phyloP scores from a whole-genome alignment of 1,140 invertebrate species.

The Nasonia giraulti region DNA sequence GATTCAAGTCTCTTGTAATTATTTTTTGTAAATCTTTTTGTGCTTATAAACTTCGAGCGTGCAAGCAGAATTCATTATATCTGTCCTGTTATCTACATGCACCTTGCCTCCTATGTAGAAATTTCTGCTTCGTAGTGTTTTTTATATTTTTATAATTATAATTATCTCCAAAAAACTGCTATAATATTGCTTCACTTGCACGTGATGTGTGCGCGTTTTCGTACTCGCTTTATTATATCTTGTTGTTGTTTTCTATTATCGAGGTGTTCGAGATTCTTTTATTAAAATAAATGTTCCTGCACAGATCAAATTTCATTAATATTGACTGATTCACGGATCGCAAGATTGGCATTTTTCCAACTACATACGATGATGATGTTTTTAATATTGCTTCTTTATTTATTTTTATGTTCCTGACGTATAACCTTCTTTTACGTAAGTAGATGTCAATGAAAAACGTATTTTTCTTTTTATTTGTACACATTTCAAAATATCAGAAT shows the following conservation, averaged over 20 bases:
- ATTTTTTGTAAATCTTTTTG: slow-evolving; percentile 42
- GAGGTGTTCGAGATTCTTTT: slow-evolving; percentile 31
- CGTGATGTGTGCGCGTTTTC: slow-evolving; percentile 11
- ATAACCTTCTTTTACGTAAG: slow-evolving; percentile 3
- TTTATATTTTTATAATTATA: slow-evolving; percentile 22
- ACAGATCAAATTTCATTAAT: slow-evolving; percentile 45
- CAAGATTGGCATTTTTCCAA: slow-evolving; percentile 26
- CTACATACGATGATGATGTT: slow-evolving; percentile 32
- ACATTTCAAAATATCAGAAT: slow-evolving; percentile 24
- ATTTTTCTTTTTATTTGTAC: slow-evolving; percentile 31
- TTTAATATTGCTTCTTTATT: slow-evolving; percentile 47
- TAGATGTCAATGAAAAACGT: slow-evolving; percentile 10
- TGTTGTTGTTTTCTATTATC: slow-evolving; percentile 16
- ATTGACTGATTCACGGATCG: slow-evolving; percentile 45
- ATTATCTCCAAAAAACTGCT: slow-evolving; percentile 41
- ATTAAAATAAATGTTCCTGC: slow-evolving; percentile 47
- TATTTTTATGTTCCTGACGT: neutral
- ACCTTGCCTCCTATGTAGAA: slow-evolving; percentile 9
- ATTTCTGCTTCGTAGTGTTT: slow-evolving; percentile 38
- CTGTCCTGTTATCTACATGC: neutral
- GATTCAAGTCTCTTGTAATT: slow-evolving; percentile 43
- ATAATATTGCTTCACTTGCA: slow-evolving; percentile 43
- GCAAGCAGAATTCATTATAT: neutral
- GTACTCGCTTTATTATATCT: neutral
- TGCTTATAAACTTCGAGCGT: slow-evolving; percentile 48